Evolutionary conservation across 2,113 vertebrate genomes (phyloP).

Genomic region (Xiphophorus maculatus): DNA sequence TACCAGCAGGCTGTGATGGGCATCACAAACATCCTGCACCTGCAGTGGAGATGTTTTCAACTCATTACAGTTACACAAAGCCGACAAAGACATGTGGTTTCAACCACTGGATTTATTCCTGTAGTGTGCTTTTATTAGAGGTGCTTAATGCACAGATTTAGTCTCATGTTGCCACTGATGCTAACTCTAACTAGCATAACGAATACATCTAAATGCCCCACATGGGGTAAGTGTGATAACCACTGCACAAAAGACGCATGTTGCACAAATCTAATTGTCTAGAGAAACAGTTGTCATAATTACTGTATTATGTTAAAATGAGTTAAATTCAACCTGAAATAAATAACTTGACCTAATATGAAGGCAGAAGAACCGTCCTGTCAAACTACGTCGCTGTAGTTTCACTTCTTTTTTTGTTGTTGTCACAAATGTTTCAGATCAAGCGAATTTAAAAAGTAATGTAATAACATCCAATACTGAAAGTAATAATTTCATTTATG

Average conservation of each 20-base stretch:
- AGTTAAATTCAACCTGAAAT: not conserved
- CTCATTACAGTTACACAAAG: conserved; percentile 25
- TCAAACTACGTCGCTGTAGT: too few relatives aligned
- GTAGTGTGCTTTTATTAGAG: not conserved
- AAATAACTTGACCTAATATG: not conserved
- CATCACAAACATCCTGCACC: conserved; percentile 46
- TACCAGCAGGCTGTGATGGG: conserved; percentile 30
- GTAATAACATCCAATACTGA: not conserved
- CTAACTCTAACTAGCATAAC: not conserved
- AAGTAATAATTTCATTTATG: not conserved
- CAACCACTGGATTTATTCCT: not conserved
- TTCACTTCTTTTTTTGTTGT: too few relatives aligned
- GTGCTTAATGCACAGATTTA: not conserved
- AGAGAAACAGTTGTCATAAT: too few relatives aligned
- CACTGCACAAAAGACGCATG: too few relatives aligned
- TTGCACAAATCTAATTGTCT: too few relatives aligned
- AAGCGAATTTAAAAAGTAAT: not conserved
- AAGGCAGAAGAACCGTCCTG: not conserved
- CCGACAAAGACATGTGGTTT: too few relatives aligned
- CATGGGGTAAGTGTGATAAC: not conserved
- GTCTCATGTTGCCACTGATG: not conserved
- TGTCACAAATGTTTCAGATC: not conserved
- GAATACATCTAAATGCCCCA: not conserved
- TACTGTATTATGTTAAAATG: not conserved
- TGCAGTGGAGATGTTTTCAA: conserved; percentile 34